phyloP scores from a whole-genome alignment of 2,113 vertebrate genomes.

The Lipotes vexillifer region DNA sequence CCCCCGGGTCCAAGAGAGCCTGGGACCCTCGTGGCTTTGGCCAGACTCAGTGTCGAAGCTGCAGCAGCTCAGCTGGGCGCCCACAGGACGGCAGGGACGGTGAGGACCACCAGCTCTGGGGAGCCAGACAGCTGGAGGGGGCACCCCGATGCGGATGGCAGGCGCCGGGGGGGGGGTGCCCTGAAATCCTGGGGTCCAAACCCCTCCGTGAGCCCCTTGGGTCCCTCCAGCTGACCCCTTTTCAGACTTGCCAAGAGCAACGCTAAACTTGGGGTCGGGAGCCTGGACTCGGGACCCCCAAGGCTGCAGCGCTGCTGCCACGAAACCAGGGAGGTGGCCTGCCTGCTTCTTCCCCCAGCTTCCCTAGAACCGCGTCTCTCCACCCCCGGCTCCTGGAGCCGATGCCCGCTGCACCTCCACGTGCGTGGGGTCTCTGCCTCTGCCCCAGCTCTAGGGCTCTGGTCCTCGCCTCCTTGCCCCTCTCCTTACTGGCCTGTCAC shows the following conservation, averaged over 20 bases:
- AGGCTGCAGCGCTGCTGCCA: rapidly evolving
- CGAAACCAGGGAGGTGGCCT: rapidly evolving
- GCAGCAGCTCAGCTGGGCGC: not conserved
- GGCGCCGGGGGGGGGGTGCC: not conserved
- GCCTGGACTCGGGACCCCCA: not conserved
- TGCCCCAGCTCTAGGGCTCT: not conserved
- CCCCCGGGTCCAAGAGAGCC: not conserved
- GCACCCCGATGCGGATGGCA: not conserved
- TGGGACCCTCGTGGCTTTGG: not conserved
- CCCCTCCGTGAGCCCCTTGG: not conserved
- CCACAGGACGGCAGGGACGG: not conserved
- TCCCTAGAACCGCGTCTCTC: not conserved
- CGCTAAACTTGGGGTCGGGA: not conserved
- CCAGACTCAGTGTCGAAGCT: not conserved
- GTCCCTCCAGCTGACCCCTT: not conserved
- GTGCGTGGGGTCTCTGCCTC: not conserved
- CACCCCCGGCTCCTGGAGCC: not conserved
- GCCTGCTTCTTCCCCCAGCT: too few species aligned
- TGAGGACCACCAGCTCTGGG: not conserved
- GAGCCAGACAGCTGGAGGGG: not conserved
- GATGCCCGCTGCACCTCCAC: not conserved
- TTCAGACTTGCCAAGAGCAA: not conserved
- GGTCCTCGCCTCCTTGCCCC: too few species aligned
- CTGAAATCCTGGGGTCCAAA: not conserved
- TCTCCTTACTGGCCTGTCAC: not conserved